Conservation (phyloP, 2,888 invertebrate species). For the Steromphala cineraria region DNA sequence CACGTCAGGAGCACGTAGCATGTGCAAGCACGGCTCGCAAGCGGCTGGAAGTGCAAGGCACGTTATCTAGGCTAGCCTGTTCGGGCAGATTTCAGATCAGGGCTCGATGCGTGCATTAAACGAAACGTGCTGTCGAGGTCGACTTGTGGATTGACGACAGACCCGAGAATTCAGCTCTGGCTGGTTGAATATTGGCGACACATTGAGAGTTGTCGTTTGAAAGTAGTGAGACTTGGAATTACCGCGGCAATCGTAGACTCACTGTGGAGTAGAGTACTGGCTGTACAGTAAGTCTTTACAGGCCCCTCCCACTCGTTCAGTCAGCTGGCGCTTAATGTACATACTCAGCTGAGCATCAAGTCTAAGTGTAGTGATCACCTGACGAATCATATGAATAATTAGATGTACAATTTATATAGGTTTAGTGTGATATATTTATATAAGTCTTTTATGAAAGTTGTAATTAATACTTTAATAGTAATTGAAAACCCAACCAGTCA, state of each 20-base stretch:
- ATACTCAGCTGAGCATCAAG: background rate
- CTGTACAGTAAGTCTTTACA: background rate
- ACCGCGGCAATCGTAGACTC: conserved; percentile 9
- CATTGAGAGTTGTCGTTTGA: background rate
- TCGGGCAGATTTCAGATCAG: conserved; percentile 32
- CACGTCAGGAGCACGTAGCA: conserved; percentile 36
- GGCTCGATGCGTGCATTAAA: conserved; percentile 40
- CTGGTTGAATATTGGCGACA: conserved; percentile 7
- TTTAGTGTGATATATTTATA: no score
- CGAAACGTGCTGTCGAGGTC: conserved; percentile 35
- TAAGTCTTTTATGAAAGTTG: no score
- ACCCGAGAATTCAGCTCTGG: background rate
- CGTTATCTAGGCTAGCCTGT: conserved; percentile 18
- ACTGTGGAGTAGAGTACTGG: background rate
- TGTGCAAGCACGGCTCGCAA: conserved; percentile 32
- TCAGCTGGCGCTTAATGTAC: background rate
- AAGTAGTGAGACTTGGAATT: conserved; percentile 13
- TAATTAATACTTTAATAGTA: no score
- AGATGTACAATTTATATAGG: no score
- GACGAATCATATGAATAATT: no score
- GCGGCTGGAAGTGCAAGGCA: conserved; percentile 26
- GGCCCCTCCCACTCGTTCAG: background rate
- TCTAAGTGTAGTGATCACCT: no score
- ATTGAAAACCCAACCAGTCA: no score
- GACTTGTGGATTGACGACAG: conserved; percentile 26